Conservation (phyloP, 2,113 vertebrate species). For the Phylloscopus whistleri region DNA sequence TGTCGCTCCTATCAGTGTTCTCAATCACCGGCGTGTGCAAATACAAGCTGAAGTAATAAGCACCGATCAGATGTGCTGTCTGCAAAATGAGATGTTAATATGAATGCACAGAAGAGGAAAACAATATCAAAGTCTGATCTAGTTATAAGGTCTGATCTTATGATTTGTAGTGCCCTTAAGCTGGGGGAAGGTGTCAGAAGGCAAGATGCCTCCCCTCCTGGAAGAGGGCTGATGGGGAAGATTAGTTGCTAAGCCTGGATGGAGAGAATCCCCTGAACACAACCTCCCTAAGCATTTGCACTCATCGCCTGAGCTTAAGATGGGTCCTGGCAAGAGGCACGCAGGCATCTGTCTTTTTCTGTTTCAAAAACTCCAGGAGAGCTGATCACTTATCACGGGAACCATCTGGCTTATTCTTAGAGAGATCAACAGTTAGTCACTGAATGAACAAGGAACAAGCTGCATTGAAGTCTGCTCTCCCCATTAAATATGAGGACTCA, state of each 20-base stretch:
- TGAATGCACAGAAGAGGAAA: background rate
- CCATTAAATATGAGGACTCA: slow-evolving; percentile 39
- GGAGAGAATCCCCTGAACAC: slow-evolving; percentile 21
- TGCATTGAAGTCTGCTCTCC: slow-evolving; percentile 45
- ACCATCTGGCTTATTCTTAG: slow-evolving; percentile 63
- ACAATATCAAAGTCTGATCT: background rate
- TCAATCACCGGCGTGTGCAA: background rate
- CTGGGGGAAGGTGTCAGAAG: background rate
- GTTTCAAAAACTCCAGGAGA: slow-evolving; percentile 64
- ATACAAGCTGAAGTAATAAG: background rate
- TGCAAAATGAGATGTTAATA: slow-evolving; percentile 17
- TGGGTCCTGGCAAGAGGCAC: slow-evolving; percentile 64
- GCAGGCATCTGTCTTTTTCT: slow-evolving; percentile 63
- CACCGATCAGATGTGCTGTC: background rate
- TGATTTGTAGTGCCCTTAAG: background rate
- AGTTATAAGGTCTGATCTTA: slow-evolving; percentile 8
- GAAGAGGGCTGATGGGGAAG: background rate
- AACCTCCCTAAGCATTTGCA: slow-evolving; percentile 5
- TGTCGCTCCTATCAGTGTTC: background rate
- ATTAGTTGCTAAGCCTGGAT: slow-evolving; percentile 24
- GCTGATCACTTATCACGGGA: slow-evolving; percentile 63
- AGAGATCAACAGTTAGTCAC: slow-evolving; percentile 67
- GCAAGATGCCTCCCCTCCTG: background rate
- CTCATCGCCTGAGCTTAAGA: slow-evolving; percentile 31
- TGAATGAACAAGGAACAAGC: slow-evolving; percentile 32